Evolutionary conservation across 2,888 invertebrate species (phyloP).

Genomic region (Camponotus fellah): DNA sequence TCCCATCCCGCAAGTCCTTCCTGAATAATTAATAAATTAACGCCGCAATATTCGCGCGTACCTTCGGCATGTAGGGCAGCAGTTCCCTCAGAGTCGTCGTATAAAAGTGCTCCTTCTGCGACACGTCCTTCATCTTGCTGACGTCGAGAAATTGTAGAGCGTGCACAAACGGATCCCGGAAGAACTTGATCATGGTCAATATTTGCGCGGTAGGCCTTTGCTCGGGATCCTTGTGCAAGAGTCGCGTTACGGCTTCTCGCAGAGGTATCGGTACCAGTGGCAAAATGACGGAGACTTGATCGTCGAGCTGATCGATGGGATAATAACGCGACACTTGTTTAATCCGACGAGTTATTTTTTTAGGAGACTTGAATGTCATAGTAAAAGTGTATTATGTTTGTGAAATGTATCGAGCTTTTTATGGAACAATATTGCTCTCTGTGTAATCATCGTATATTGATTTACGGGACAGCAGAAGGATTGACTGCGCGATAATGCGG

Average conservation of each 20-base stretch:
- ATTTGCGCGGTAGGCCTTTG: slow-evolving; percentile 96
- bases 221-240: slow-evolving; percentile 94
- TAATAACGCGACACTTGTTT: not conserved
- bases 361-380: not conserved
- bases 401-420: not conserved
- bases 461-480: not conserved
- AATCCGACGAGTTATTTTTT: not conserved
- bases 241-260: slow-evolving; percentile 95
- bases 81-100: slow-evolving; percentile 94
- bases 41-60: slow-evolving; percentile 37
- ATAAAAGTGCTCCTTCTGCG: slow-evolving; percentile 96
- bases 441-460: not conserved
- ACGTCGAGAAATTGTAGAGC: slow-evolving; percentile 97
- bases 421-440: too few species aligned
- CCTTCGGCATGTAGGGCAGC: slow-evolving; percentile 95
- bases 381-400: not conserved
- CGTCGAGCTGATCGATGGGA: slow-evolving; percentile 90
- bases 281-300: slow-evolving; percentile 92
- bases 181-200: slow-evolving; percentile 94
- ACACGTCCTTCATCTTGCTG: slow-evolving; percentile 96
- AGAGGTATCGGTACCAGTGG: slow-evolving; percentile 93
- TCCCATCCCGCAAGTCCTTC: not conserved
- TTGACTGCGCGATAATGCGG: not conserved
- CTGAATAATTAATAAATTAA: not conserved
- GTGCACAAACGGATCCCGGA: slow-evolving; percentile 95